These are phyloP conservation scores for Pogoniulus pusillus DNA, from an alignment of 2,797 vertebrate species.

Conservation along the genomic window DNA sequence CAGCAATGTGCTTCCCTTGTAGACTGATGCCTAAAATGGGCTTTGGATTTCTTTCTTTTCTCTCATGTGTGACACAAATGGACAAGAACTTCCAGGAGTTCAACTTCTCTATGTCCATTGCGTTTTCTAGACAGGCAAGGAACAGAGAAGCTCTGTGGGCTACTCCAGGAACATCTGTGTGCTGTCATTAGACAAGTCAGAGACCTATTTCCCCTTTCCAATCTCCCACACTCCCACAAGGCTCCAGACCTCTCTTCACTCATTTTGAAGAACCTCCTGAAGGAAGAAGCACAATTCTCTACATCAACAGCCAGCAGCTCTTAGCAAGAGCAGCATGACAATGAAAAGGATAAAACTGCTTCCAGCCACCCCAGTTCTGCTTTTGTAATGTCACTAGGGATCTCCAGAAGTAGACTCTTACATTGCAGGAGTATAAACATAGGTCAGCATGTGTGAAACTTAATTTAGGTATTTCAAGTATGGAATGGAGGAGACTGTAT, in stretches of 20 bases:
- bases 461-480: neutral
- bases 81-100: neutral
- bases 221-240: neutral
- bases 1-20: neutral
- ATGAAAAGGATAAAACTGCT: neutral
- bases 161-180: neutral
- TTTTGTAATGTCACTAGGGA: neutral
- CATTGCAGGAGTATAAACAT: neutral
- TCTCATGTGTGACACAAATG: neutral
- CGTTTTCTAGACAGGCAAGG: neutral
- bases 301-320: neutral
- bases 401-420: neutral
- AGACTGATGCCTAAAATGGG: neutral
- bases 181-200: neutral
- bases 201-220: neutral
- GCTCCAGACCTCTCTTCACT: no score
- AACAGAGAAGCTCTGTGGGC: neutral
- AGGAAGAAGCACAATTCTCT: neutral
- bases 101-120: neutral
- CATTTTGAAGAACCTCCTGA: neutral
- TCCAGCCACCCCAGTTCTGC: neutral
- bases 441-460: neutral
- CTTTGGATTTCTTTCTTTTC: neutral
- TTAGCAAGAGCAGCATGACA: neutral
- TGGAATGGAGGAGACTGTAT: neutral